Conservation (phyloP, 2,888 invertebrate species). For the Chorisops tibialis region DNA sequence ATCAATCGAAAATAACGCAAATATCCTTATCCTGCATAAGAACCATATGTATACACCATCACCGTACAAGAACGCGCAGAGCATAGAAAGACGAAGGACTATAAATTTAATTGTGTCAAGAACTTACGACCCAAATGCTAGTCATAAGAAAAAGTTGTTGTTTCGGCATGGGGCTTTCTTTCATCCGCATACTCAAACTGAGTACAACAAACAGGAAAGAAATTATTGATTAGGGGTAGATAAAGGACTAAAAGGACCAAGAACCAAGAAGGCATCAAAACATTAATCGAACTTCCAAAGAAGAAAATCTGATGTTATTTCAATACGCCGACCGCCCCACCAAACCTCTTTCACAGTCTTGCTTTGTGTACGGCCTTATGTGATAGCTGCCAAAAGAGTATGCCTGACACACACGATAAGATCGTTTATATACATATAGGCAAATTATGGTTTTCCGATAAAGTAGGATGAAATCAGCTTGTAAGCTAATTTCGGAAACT, state of each 20-base stretch:
- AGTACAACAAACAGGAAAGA: background rate
- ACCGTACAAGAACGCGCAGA: background rate
- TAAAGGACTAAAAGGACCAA: conserved; percentile 12
- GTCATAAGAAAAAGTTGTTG: background rate
- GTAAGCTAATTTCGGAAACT: no score
- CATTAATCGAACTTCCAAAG: conserved; percentile 7
- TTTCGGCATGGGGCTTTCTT: no score
- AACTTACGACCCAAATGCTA: conserved; percentile 3
- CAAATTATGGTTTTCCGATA: no score
- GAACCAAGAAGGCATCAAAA: background rate
- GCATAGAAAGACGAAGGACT: conserved; percentile 1
- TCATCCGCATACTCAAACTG: background rate
- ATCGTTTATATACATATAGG: background rate
- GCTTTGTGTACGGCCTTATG: background rate
- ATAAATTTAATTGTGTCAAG: conserved; percentile 24
- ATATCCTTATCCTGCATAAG: background rate
- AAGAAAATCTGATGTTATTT: conserved; percentile 12
- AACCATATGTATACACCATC: background rate
- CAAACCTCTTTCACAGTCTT: conserved; percentile 3
- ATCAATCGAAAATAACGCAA: background rate
- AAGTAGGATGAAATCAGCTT: no score
- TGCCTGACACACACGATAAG: background rate
- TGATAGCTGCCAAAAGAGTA: background rate
- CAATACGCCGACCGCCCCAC: no score
- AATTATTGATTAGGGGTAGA: conserved; percentile 17